Evolutionary conservation across 2,113 vertebrate genomes (phyloP).

Genomic region (Chelonoidis abingdonii): DNA sequence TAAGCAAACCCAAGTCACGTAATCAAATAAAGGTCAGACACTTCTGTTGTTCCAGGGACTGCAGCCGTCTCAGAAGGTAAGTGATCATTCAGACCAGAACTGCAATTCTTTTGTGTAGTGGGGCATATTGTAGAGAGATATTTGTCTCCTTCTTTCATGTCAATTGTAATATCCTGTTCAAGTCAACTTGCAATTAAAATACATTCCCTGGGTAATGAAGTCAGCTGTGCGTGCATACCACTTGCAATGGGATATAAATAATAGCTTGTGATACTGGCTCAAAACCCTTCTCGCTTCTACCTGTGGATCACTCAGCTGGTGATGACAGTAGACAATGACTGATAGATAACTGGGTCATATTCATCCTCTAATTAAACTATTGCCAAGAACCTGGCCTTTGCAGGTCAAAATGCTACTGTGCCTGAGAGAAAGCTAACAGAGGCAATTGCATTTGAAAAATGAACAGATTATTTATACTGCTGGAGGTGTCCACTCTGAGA

Average conservation of each 20-base stretch:
- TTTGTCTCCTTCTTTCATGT: neutral
- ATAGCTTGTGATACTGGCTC: neutral
- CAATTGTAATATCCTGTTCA: fast-evolving
- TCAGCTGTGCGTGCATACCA: neutral
- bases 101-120: neutral
- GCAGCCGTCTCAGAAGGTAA: neutral
- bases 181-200: neutral
- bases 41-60: neutral
- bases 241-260: neutral
- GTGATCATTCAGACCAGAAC: neutral
- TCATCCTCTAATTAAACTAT: neutral
- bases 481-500: neutral
- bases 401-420: neutral
- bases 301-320: neutral
- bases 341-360: neutral
- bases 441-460: neutral
- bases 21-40: neutral
- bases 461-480: neutral
- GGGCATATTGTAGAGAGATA: fast-evolving
- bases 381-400: fast-evolving
- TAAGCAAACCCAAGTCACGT: neutral
- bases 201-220: neutral
- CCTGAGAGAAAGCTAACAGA: neutral
- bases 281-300: no score
- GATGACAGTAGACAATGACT: neutral